Evolutionary conservation across 2,113 vertebrate species (phyloP), one percentile per base, ranked within the genome.

Genomic region (Chaenogobius annularis): DNA sequence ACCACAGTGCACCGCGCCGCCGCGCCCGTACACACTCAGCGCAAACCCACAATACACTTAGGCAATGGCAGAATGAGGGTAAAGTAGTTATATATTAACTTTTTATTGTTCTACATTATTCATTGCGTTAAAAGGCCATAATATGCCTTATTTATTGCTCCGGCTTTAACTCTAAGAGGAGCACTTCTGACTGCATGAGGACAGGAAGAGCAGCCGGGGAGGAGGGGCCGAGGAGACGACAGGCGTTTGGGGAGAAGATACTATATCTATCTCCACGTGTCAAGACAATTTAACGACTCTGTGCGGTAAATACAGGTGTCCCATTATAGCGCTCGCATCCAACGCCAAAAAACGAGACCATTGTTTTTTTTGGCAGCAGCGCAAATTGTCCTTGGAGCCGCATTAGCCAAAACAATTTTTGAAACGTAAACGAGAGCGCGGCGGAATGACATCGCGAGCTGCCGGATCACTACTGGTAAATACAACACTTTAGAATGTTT

Each of bases 21-120:
- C 72, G 55, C 74, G 70, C 55, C 72, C 69, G 71, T 47, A 66
- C 62, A 65, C 86, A 77, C 77, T 77, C 77, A 73, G 55, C 75
- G 83, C 82, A 81, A 71, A 79, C 80, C 87, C 85, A 89, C 85
- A 88, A 79, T 82, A 87, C 85, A 88, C 87, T 91, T 87, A 89
- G 75, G 83, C 55, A 84, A 66, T 88, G 87, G 89, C 91, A 92
- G 88, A 90, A 92, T 91, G 88, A 87, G 86, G 91, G 82, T 90
- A 90, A 92, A 89, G 85, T 81, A 88, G 90, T 90, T 92, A 91
- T 92, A 90, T 91, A 92, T 91, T 92, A 89, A 92, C 86, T 92
- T 92, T 91, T 92, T 92, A 92, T 92, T 90, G 91, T 87, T 91
- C 80, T 93, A 87, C 91, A 92, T 92, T 92, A 93, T 93, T 93